These are phyloP conservation scores for Centroberyx gerrardi DNA, from an alignment of 2,797 vertebrate species.

Conservation along the genomic window DNA sequence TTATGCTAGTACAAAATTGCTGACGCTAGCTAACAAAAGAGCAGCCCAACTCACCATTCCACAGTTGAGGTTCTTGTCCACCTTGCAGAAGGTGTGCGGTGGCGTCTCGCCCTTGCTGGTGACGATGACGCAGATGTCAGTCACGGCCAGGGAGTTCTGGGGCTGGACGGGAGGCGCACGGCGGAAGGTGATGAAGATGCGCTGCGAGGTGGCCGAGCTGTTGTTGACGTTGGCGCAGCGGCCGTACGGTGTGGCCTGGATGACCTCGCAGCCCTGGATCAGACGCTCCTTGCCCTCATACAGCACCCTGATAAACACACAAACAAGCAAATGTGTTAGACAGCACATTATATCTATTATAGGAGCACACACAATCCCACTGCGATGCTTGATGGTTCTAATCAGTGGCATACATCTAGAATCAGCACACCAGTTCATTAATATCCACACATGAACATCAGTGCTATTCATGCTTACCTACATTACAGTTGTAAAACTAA, in stretches of 20 bases:
- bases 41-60: slow-evolving; percentile 90
- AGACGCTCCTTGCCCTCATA: slow-evolving; percentile 97
- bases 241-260: slow-evolving; percentile 96
- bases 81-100: slow-evolving; percentile 98
- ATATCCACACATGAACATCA: neutral
- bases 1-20: too few species aligned
- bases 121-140: slow-evolving; percentile 96
- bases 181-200: slow-evolving; percentile 96
- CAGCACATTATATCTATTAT: too few species aligned
- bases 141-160: slow-evolving; percentile 96
- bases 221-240: slow-evolving; percentile 99
- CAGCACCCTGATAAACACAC: slow-evolving; percentile 86
- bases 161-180: slow-evolving; percentile 89
- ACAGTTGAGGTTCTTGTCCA: slow-evolving; percentile 98
- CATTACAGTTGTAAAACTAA: neutral
- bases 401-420: too few species aligned
- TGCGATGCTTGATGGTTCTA: too few species aligned
- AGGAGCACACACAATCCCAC: too few species aligned
- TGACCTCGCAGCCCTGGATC: slow-evolving; percentile 95
- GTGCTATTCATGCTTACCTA: neutral
- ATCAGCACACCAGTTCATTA: too few species aligned
- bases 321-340: neutral
- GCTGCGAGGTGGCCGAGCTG: slow-evolving; percentile 93
- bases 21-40: fast-evolving
- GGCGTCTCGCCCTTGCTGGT: slow-evolving; percentile 97